Evolutionary conservation across 2,113 vertebrate genomes (phyloP), one percentile per base, ranked within the genome.

Genomic region (Neolamprologus fasciatus): DNA sequence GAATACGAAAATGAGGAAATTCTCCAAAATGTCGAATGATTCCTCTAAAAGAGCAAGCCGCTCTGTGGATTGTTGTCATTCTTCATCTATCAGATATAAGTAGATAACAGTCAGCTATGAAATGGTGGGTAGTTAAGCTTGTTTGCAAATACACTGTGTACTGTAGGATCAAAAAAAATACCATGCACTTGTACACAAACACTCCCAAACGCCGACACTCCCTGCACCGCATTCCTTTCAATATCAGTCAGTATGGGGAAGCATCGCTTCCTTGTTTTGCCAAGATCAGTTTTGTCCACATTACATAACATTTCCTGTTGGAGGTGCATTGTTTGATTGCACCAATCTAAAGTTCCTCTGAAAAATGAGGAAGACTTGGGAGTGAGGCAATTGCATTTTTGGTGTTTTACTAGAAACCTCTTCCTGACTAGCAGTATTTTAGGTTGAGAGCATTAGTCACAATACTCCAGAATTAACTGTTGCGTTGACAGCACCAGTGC

Each of bases 271-370:
- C 90, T 54, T 57, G 45, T 90, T 84, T 7, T 58, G 80, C 31
- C 13, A 3, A 10, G n/a, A 76, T 86, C 51, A 37, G 42, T 85
- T 54, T 9, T 84, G 63, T 83, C 12, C 9, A 42, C n/a, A 23
- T 92, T 90, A 35, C 26, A 54, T 31, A 92, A 92, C 10, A 1
- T 61, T 86, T 92, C 91, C 91, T 83, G 23, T 80, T 16, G 61
- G 81, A 33, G 88, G 55, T 80, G 89, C 83, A 42, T 78, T 50
- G 76, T 88, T 89, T 71, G 23, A n/a, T 87, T 82, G 58, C 51
- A 1, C 84, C 33, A 71, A 81, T 31, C 80, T 83, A 85, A 85
- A 89, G 78, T 88, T 91, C 86, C 86, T 73, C 73, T 23, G 51
- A 80, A 84, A 83, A 83, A 81, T 82, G 63, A 80, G 87, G 84